Evolutionary conservation across 2,113 vertebrate species (phyloP), one percentile per base, ranked within the genome.

Genomic region (Aspidoscelis tigris): DNA sequence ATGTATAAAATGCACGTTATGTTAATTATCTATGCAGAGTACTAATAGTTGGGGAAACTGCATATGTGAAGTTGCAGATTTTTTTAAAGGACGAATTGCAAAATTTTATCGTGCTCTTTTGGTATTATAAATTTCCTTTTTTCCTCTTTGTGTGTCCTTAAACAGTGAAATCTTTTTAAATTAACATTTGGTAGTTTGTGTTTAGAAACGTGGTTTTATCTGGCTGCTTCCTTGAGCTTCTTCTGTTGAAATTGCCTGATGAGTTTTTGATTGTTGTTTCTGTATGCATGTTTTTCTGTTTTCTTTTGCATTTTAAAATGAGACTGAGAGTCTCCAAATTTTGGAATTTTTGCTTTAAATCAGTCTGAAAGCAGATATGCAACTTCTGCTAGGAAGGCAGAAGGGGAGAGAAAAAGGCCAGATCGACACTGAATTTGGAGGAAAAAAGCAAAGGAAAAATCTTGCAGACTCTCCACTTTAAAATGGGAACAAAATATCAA

Each of bases 401-500:
- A 88, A 14, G 91, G 90, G 89, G 93, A 87, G 86, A 90, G 68
- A 84, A 83, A 93, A 86, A 92, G 81, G 93, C 85, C 84, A 92
- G 92, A 90, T 93, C 91, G 94, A 92, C 93, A 89, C 93, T 87
- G 94, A 96, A 92, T 94, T 92, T 77, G 65, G 43, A 47, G 26
- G 76, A n/a, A 14, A 18, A 76, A 80, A 55, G 3, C 24, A 78
- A 78, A 10, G 43, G 71, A 43, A 58, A 89, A 91, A 92, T 93
- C 89, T 95, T 94, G 85, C 85, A 93, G 89, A 91, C 90, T 93
- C 86, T 90, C 90, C 92, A 93, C 92, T 91, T 93, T 95, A 94
- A 93, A 94, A 95, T 94, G 93, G 92, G 94, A 92, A 92, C 93
- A 94, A 95, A 96, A 93, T 96, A 92, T 89, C 93, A 95, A 93